These are phyloP conservation scores for Lepus townsendii DNA, from an alignment of 2,797 vertebrate genomes.

Conservation along the genomic window DNA sequence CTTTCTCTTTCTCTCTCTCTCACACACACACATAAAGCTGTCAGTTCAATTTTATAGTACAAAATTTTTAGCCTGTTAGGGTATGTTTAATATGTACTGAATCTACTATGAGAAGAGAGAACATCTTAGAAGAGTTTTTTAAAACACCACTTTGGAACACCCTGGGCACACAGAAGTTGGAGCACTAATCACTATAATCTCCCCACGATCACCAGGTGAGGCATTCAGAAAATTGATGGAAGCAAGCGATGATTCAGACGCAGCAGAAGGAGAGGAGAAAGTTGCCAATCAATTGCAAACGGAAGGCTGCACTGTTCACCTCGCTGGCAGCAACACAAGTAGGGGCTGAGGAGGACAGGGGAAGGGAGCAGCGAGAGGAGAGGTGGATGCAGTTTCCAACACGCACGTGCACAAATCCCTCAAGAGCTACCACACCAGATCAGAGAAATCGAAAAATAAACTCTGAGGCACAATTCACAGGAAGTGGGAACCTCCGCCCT, in stretches of 20 bases:
- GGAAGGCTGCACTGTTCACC: neutral
- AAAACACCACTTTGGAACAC: slow-evolving; percentile 38
- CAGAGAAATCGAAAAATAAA: neutral
- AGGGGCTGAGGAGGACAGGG: neutral
- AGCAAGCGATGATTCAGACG: slow-evolving; percentile 13
- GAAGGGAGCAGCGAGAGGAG: accelerated
- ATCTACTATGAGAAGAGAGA: slow-evolving; percentile 45
- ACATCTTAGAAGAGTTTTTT: slow-evolving; percentile 37
- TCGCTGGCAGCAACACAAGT: neutral
- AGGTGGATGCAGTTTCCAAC: neutral
- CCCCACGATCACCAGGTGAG: slow-evolving; percentile 35
- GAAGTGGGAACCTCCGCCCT: neutral
- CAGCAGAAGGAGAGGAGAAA: neutral
- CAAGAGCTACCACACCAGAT: neutral
- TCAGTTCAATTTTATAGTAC: slow-evolving; percentile 19
- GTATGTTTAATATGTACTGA: slow-evolving; percentile 58
- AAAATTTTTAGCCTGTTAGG: slow-evolving; percentile 47
- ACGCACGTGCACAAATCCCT: neutral
- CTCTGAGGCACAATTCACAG: neutral
- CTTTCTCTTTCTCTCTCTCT: too few relatives aligned
- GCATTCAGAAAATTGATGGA: neutral
- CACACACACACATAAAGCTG: neutral
- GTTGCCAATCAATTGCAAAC: neutral
- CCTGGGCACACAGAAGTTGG: neutral
- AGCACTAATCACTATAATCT: slow-evolving; percentile 58